Conservation (phyloP, 2,113 vertebrate species). For the Chiloscyllium plagiosum region DNA sequence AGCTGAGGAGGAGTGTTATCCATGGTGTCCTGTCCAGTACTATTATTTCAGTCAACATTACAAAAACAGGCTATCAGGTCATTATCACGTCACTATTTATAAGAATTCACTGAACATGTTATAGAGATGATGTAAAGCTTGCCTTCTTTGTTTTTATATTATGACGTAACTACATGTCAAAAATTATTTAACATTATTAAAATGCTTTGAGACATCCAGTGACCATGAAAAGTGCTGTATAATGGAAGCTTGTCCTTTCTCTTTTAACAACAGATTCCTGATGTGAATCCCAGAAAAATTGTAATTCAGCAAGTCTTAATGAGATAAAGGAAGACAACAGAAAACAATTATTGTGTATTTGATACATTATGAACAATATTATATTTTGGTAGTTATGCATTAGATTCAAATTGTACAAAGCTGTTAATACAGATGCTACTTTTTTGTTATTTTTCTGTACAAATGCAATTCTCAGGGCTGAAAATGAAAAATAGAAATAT, state of each 20-base stretch:
- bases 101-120: not conserved
- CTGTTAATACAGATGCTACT: conserved; percentile 23
- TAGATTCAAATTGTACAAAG: conserved; percentile 30
- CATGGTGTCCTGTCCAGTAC: no score
- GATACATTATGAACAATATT: conserved; percentile 11
- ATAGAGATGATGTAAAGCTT: not conserved
- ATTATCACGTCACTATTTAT: not conserved
- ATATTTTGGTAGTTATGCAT: conserved; percentile 10
- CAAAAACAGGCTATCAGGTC: no score
- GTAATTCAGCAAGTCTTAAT: not conserved
- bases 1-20: no score
- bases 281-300: not conserved
- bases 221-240: not conserved
- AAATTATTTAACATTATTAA: not conserved
- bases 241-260: not conserved
- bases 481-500: conserved; percentile 19
- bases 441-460: conserved; percentile 8
- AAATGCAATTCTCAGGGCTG: conserved; percentile 27
- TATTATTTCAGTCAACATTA: no score
- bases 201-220: not conserved
- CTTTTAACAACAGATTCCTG: conserved; percentile 19
- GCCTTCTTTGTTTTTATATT: not conserved
- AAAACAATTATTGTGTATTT: not conserved
- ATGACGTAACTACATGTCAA: not conserved
- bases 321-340: not conserved